Percentiles rank a stretch among this genome's conserved stretches.
These are phyloP conservation scores for Brenthis ino DNA, from an alignment of 2,888 invertebrate genomes.

Conservation along the genomic window DNA sequence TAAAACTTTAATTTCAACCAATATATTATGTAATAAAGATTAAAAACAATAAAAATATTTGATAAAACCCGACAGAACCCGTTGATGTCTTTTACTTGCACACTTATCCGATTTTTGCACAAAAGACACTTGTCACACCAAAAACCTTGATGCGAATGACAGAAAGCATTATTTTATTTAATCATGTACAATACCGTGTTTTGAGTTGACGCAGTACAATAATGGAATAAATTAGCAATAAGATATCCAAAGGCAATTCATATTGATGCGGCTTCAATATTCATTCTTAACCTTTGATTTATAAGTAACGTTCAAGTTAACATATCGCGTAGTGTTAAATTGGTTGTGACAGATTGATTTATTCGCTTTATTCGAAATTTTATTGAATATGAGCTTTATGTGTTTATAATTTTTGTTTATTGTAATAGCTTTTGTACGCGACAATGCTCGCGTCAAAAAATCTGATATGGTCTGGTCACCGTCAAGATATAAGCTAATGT, in stretches of 20 bases:
- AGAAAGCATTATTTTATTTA: constrained; percentile 6
- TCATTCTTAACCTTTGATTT: constrained; percentile 19
- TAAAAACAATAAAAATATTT: no score
- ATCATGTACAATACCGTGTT: constrained; percentile 8
- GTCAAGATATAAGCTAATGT: no score
- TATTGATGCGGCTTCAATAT: constrained; percentile 24
- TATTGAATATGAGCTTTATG: not conserved
- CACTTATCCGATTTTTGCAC: no score
- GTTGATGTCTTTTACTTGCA: no score
- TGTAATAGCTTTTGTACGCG: no score
- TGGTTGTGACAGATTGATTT: constrained; percentile 11
- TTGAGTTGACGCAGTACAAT: constrained; percentile 12
- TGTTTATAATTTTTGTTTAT: not conserved
- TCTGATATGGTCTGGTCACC: no score
- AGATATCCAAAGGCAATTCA: constrained; percentile 21
- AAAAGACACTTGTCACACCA: not conserved
- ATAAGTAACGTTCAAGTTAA: constrained; percentile 11
- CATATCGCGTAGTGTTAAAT: constrained; percentile 11
- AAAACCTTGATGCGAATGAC: not conserved
- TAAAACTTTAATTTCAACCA: no score
- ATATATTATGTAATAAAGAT: no score
- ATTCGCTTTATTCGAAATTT: constrained; percentile 2
- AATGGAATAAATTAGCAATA: constrained; percentile 29
- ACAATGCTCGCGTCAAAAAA: no score
- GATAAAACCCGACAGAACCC: no score